Evolutionary conservation across 1,140 invertebrate genomes (phyloP).

Genomic region (Heterodera carotae): DNA sequence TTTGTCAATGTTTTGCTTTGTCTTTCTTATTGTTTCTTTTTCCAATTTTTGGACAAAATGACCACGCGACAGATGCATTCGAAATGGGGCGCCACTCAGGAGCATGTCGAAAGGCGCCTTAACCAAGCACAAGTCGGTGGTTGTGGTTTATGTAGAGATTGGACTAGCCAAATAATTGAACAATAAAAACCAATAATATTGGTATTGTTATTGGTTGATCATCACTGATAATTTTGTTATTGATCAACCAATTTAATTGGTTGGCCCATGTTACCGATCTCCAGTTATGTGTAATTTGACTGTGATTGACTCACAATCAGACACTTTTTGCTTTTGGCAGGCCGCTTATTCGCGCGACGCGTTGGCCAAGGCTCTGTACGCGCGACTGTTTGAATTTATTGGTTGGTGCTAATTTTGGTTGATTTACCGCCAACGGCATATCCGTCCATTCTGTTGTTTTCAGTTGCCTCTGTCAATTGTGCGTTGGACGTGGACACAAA

Average conservation of each 20-base stretch:
- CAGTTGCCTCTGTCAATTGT: slow-evolving; percentile 59
- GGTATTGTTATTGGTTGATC: no score
- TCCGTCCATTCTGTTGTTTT: slow-evolving; percentile 27
- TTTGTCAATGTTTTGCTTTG: slow-evolving; percentile 36
- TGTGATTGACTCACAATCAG: slow-evolving; percentile 70
- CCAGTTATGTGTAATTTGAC: no score
- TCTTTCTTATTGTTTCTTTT: neutral
- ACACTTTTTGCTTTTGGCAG: neutral
- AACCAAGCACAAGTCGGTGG: slow-evolving; percentile 74
- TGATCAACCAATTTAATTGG: no score
- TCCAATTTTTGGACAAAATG: slow-evolving; percentile 39
- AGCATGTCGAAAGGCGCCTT: slow-evolving; percentile 74
- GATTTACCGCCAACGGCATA: no score
- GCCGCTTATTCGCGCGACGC: slow-evolving; percentile 40
- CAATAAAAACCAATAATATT: no score
- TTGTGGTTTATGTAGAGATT: neutral
- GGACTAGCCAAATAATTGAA: neutral
- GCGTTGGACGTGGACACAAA: slow-evolving; percentile 55
- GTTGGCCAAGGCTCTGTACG: slow-evolving; percentile 74
- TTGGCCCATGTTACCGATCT: no score
- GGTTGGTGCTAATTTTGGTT: slow-evolving; percentile 66
- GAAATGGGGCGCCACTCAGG: slow-evolving; percentile 76
- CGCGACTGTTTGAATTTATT: slow-evolving; percentile 75
- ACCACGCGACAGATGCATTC: slow-evolving; percentile 74
- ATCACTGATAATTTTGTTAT: no score